Percentiles rank a stretch among this genome's conserved stretches.
These are phyloP conservation scores for Saturnia pavonia DNA, from an alignment of 2,888 invertebrate species.

Conservation along the genomic window DNA sequence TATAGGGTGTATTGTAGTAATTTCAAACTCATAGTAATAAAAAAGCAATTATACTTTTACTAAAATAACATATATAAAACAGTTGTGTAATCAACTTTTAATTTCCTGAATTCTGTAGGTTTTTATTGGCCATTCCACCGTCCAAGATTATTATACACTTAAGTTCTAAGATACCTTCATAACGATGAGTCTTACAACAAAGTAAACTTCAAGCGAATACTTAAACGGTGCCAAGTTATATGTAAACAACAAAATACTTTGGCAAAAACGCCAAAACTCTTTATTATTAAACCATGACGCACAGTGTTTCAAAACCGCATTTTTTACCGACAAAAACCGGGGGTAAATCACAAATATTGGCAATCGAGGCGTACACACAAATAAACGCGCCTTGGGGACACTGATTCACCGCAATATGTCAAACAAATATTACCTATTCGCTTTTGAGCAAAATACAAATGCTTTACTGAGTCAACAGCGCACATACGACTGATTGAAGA, in stretches of 20 bases:
- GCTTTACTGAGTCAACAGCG: constrained; percentile 52
- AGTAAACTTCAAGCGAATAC: constrained; percentile 3
- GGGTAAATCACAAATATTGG: constrained; percentile 63
- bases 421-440: constrained; percentile 65
- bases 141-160: background rate
- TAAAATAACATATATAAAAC: no score
- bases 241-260: background rate
- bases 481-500: constrained; percentile 32
- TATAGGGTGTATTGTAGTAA: no score
- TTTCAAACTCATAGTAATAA: no score
- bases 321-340: constrained; percentile 22
- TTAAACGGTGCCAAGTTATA: constrained; percentile 8
- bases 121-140: background rate
- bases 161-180: background rate
- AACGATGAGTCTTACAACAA: background rate
- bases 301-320: constrained; percentile 18
- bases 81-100: no score
- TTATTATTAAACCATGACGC: constrained; percentile 22
- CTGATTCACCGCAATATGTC: constrained; percentile 67
- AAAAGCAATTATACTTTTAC: no score
- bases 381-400: constrained; percentile 71
- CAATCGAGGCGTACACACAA: constrained; percentile 63
- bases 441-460: constrained; percentile 42
- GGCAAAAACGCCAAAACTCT: constrained; percentile 9
- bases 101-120: background rate